Conservation (phyloP, 1,140 invertebrate species). For the Aphelinus certus region DNA sequence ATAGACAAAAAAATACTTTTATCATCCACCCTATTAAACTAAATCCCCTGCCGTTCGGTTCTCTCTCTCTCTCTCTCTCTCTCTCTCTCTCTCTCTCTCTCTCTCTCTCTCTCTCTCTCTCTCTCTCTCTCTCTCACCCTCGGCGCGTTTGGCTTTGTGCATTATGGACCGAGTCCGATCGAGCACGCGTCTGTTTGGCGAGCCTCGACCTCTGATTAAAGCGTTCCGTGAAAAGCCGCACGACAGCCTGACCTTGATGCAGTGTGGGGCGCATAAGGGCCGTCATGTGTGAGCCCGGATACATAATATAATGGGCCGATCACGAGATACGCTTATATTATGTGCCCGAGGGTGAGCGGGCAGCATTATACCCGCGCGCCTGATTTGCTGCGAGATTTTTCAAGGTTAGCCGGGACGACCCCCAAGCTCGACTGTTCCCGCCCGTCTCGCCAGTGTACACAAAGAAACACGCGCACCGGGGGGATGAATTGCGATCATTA, state of each 20-base stretch:
- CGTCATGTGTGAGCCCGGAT: not conserved
- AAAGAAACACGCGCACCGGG: no score
- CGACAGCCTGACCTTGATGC: constrained; percentile 8
- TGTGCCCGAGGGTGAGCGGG: no score
- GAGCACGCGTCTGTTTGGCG: not conserved
- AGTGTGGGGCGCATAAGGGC: not conserved
- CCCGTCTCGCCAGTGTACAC: no score
- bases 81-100: not conserved
- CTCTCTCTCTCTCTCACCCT: not conserved
- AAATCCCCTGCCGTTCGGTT: not conserved
- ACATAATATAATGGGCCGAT: not conserved
- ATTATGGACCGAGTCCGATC: no score
- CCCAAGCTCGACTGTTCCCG: not conserved
- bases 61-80: not conserved
- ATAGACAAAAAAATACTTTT: not conserved
- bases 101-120: not conserved
- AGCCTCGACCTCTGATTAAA: constrained; percentile 10
- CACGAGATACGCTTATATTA: not conserved
- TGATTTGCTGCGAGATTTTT: constrained; percentile 4
- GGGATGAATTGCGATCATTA: no score
- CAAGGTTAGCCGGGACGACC: not conserved
- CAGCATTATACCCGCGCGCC: no score
- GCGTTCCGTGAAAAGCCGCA: no score
- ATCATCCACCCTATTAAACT: not conserved
- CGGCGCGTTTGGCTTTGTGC: not conserved